Percentiles rank a stretch among this genome's conserved stretches.
Evolutionary conservation across 2,797 vertebrate species (phyloP).

Genomic region (Potorous gilbertii): DNA sequence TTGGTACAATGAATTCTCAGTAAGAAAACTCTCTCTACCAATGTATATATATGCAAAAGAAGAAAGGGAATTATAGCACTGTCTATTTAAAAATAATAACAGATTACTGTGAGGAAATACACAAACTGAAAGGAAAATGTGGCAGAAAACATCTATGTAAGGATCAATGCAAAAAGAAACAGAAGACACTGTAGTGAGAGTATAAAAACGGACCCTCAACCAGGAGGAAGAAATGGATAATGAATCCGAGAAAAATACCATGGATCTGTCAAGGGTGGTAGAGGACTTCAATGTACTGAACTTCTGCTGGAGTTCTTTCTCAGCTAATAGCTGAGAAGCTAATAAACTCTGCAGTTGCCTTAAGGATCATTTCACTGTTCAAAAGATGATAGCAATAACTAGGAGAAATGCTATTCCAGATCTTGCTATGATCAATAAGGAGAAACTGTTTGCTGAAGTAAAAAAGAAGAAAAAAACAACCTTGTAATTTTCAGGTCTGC

Average conservation of each 20-base stretch:
- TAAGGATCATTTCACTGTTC: not conserved
- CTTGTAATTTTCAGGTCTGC: not conserved
- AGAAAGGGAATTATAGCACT: not conserved
- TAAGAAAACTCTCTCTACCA: not conserved
- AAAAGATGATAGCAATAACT: not conserved
- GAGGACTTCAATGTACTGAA: not conserved
- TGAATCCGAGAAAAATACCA: not conserved
- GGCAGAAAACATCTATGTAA: not conserved
- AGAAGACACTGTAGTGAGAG: not conserved
- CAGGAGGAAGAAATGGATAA: not conserved
- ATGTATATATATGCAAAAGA: not conserved
- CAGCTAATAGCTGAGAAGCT: not conserved
- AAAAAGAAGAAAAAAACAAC: not conserved
- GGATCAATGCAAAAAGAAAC: not conserved
- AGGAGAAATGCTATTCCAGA: not conserved
- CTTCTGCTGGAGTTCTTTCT: not conserved
- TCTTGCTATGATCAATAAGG: not conserved
- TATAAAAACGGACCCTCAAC: not conserved
- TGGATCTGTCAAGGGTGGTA: not conserved
- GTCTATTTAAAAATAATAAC: not conserved
- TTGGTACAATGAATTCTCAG: not conserved
- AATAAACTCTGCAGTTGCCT: not conserved
- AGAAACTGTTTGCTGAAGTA: not conserved
- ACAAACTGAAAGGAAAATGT: not conserved
- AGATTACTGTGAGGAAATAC: not conserved